phyloP scores from a whole-genome alignment of 2,888 invertebrate species.

The Epsilonema sp. region DNA sequence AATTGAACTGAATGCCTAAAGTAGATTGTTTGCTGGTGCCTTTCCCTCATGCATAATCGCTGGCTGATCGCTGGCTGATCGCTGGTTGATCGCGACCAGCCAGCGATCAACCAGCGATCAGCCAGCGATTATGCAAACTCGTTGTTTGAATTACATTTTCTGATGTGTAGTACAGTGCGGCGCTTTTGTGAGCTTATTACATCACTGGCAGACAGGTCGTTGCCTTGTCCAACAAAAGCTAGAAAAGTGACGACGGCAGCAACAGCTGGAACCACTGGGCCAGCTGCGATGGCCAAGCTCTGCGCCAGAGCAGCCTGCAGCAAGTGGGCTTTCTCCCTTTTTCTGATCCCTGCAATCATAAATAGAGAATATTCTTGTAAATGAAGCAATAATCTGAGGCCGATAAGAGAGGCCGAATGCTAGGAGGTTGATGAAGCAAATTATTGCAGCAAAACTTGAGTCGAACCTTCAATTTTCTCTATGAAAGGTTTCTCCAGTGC shows the following conservation, averaged over 20 bases:
- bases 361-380: too few relatives aligned
- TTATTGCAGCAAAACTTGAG: not conserved
- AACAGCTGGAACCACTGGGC: slow-evolving; percentile 42
- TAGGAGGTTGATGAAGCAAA: not conserved
- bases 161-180: too few relatives aligned
- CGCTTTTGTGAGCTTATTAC: too few relatives aligned
- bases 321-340: slow-evolving; percentile 37
- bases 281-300: slow-evolving; percentile 41
- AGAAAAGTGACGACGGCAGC: slow-evolving; percentile 42
- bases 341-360: slow-evolving; percentile 41
- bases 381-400: slow-evolving; percentile 10
- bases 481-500: slow-evolving; percentile 44
- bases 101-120: too few relatives aligned
- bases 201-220: slow-evolving; percentile 42
- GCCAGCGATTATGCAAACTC: too few relatives aligned
- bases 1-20: slow-evolving; percentile 33
- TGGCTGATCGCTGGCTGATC: too few relatives aligned
- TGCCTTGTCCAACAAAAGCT: slow-evolving; percentile 38
- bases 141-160: too few relatives aligned
- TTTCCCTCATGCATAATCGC: too few relatives aligned
- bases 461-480: slow-evolving; percentile 29
- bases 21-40: too few relatives aligned
- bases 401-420: not conserved
- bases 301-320: slow-evolving; percentile 41
- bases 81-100: too few relatives aligned